Percentiles rank a stretch among this genome's conserved stretches.
Conservation (phyloP, 2,797 vertebrate genomes). For the Catharus ustulatus region DNA sequence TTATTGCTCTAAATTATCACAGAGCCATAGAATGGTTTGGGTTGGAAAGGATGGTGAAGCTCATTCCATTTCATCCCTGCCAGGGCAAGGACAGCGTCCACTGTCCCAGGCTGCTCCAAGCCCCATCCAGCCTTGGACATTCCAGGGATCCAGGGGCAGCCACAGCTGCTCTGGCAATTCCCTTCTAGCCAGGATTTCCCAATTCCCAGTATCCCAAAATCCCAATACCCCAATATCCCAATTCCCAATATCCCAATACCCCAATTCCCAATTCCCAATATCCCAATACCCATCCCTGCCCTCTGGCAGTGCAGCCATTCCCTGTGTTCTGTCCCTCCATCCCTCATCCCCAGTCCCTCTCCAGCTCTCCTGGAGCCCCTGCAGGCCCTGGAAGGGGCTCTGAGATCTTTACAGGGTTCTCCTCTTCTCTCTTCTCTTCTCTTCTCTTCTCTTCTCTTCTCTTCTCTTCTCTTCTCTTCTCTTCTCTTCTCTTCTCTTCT, state of each 20-base stretch:
- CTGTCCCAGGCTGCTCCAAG: no score
- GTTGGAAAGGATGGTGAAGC: not conserved
- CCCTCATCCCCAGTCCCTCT: not conserved
- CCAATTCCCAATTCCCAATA: not conserved
- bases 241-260: no score
- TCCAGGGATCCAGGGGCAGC: no score
- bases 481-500: not conserved
- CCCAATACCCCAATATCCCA: no score
- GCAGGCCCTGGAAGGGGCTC: rapidly evolving
- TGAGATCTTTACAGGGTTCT: rapidly evolving
- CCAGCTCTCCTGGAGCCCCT: not conserved
- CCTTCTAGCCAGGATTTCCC: no score
- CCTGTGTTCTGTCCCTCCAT: not conserved
- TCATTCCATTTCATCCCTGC: no score
- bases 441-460: not conserved
- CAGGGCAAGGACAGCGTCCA: no score
- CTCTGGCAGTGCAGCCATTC: not conserved
- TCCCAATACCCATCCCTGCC: not conserved
- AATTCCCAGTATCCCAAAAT: no score
- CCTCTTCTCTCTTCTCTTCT: not conserved
- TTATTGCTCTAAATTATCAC: slow-evolving; percentile 75
- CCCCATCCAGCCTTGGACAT: no score
- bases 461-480: no score
- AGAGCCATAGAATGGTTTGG: not conserved
- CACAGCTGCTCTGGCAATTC: no score